Percentiles rank a stretch among this genome's conserved stretches.
Conservation (phyloP, 2,888 invertebrate species). For the Hofmannophila pseudospretella region DNA sequence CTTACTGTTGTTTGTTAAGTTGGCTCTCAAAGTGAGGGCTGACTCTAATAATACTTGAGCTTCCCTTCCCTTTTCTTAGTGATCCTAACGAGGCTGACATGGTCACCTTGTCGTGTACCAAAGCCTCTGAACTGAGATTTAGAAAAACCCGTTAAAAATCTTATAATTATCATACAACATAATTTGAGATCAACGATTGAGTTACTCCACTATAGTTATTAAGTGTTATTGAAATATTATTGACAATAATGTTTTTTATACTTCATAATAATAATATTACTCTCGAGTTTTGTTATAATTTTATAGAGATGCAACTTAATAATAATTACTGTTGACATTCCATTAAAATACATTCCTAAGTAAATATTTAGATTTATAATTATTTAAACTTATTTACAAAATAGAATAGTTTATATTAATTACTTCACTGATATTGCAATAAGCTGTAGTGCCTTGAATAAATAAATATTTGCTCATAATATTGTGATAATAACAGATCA, state of each 20-base stretch:
- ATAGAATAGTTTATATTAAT: neutral
- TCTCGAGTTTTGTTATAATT: constrained; percentile 1
- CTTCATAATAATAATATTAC: neutral
- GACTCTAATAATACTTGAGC: too few relatives aligned
- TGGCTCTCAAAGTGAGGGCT: too few relatives aligned
- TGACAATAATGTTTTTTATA: neutral
- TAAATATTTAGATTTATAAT: neutral
- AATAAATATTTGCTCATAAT: constrained; percentile 23
- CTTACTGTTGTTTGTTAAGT: too few relatives aligned
- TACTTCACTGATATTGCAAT: neutral
- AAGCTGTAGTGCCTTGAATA: constrained; percentile 16
- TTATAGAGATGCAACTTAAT: neutral
- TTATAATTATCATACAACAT: too few relatives aligned
- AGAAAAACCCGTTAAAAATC: too few relatives aligned
- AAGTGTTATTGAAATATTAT: neutral
- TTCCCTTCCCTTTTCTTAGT: too few relatives aligned
- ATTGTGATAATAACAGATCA: constrained; percentile 34
- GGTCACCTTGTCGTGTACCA: too few relatives aligned
- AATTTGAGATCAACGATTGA: neutral
- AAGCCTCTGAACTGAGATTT: too few relatives aligned
- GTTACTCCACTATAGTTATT: neutral
- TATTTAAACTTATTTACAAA: neutral
- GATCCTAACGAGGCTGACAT: too few relatives aligned
- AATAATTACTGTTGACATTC: constrained; percentile 8
- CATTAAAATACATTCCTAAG: constrained; percentile 14